Base-by-base conservation (phyloP, 2,797 vertebrate genomes). In the Bovichtus variegatus region DNA sequence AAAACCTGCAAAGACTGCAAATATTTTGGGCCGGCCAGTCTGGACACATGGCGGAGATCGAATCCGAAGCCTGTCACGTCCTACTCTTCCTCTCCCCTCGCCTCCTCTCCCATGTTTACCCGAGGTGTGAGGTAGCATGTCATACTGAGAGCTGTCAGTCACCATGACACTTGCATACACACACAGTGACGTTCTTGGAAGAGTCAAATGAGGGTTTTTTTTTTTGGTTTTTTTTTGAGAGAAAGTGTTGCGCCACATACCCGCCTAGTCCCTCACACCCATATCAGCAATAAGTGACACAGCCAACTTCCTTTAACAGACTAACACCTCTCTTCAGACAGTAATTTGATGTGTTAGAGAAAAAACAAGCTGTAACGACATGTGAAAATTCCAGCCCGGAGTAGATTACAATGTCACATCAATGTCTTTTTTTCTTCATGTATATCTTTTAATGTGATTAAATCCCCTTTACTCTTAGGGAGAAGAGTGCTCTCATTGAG, bases 391-490 rank as follows among this genome's bases (percentile, higher is more conserved):
- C 55, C 61, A 59, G 54, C 80, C 47, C 49, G 21, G 53, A 27
- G 47, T 31, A 40, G 61, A 87, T 83, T 71, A 77, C 11, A 43
- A 23, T 71, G 65, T 82, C 72, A 68, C 47, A 41, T 73, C 46
- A 19, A 21, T 29, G 19, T 0, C 10, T 50, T 69, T 61, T 85
- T 68, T 43, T 9, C 51, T n/a, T 86, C 69, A 46, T 74, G 40
- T 73, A 71, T 31, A 41, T 85, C 68, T 82, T 79, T 74, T 80
- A 82, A 84, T 83, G 34, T 78, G 72, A 87, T 80, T 83, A 85
- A 75, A 87, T 81, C 77, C 76, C n/a, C 36, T 76, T 79, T 62
- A 47, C 74, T 71, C 57, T 60, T 68, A 62, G 13, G 19, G 68
- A 83, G 57, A 57, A 77, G 47, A 41, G 25, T 62, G 62, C 43